Evolutionary conservation across 2,113 vertebrate genomes (phyloP).

Genomic region (Ochotona princeps): DNA sequence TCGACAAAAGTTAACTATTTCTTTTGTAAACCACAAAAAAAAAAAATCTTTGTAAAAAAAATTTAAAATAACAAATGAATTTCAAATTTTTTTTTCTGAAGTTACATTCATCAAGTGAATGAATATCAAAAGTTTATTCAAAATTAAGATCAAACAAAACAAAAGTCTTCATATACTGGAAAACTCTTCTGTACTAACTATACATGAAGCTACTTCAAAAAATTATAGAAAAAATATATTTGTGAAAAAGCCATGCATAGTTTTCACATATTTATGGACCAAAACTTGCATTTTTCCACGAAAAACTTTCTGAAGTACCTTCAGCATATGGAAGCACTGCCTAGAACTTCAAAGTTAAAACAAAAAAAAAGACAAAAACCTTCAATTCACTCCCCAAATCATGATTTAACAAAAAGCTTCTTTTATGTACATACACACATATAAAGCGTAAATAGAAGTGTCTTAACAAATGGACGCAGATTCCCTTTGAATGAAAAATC

Average conservation of each 20-base stretch:
- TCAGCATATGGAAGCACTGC: not conserved
- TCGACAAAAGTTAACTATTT: not conserved
- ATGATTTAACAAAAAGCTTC: slow-evolving; percentile 1
- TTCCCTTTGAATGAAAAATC: not conserved
- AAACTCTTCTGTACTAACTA: not conserved
- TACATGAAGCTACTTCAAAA: not conserved
- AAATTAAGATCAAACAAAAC: not conserved
- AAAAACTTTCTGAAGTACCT: no score
- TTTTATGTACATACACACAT: not conserved
- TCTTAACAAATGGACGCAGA: slow-evolving; percentile 50
- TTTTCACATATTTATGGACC: no score
- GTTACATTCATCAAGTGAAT: not conserved
- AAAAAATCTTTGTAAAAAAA: no score
- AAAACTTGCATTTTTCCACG: no score
- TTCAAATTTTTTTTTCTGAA: not conserved
- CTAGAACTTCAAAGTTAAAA: not conserved
- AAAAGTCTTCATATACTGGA: not conserved
- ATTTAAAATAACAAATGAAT: no score
- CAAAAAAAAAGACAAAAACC: not conserved
- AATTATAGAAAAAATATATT: no score
- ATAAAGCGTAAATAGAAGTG: not conserved
- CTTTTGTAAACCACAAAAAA: no score
- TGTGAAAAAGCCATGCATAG: no score
- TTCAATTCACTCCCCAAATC: slow-evolving; percentile 14
- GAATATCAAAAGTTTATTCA: not conserved